Evolutionary conservation across 2,797 vertebrate genomes (phyloP).

Genomic region (Macrochelys suwanniensis): DNA sequence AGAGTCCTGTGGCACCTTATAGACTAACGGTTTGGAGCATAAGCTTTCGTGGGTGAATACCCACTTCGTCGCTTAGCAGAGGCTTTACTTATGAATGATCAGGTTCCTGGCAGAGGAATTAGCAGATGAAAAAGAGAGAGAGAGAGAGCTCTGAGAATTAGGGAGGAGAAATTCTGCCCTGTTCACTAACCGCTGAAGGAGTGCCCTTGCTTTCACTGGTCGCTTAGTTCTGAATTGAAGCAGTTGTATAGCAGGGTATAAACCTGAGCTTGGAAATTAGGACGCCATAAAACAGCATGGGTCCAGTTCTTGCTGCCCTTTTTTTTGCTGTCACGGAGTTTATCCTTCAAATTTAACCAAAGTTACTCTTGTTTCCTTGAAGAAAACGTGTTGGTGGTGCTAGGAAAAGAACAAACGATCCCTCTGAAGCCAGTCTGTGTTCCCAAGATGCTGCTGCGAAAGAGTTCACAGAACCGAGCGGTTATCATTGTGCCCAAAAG

Average conservation of each 20-base stretch:
- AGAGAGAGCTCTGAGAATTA: background rate
- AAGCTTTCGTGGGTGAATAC: no score
- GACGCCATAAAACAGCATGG: slow-evolving; percentile 15
- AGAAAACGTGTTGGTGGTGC: background rate
- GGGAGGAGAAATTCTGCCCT: background rate
- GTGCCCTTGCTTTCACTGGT: background rate
- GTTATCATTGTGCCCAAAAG: background rate
- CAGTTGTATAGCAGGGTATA: background rate
- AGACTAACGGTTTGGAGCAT: no score
- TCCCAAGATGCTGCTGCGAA: background rate
- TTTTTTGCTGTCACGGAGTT: background rate
- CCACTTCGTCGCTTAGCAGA: background rate
- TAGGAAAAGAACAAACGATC: background rate
- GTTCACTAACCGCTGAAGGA: background rate
- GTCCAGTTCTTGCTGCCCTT: background rate
- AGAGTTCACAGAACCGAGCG: background rate
- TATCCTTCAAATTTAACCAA: background rate
- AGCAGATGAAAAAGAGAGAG: background rate
- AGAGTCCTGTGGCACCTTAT: no score
- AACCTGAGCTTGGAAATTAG: slow-evolving; percentile 37
- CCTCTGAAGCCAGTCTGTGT: fast-evolving
- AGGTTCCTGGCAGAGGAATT: slow-evolving; percentile 20
- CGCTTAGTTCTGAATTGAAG: slow-evolving; percentile 24
- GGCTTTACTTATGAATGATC: background rate
- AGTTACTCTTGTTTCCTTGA: slow-evolving; percentile 10